Evolutionary conservation across 1,140 invertebrate genomes (phyloP).

Genomic region (Drosophila mauritiana): DNA sequence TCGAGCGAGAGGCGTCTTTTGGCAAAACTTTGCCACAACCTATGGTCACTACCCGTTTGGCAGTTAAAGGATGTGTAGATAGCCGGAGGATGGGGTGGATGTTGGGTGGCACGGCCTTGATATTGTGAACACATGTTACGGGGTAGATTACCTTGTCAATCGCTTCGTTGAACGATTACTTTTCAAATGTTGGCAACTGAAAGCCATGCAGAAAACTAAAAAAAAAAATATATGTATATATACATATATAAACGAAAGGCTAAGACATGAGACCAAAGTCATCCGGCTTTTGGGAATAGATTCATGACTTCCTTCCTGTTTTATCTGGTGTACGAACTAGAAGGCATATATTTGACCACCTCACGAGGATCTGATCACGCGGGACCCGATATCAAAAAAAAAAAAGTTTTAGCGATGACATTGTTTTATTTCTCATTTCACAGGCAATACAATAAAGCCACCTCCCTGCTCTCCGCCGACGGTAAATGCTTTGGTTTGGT

Average conservation of each 20-base stretch:
- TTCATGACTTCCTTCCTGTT: constrained; percentile 75
- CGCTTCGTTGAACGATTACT: constrained; percentile 79
- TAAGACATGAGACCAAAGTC: neutral
- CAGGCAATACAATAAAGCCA: constrained; percentile 69
- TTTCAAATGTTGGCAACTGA: constrained; percentile 59
- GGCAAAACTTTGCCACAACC: constrained; percentile 51
- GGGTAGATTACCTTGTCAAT: constrained; percentile 77
- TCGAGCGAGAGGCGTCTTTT: constrained; percentile 4
- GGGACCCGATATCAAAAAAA: constrained; percentile 1
- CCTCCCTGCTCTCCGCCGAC: constrained; percentile 59
- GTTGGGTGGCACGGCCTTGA: constrained; percentile 60
- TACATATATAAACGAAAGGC: neutral
- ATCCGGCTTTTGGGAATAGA: constrained; percentile 48
- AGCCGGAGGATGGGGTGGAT: constrained; percentile 8
- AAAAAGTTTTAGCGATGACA: constrained; percentile 65
- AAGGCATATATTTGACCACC: constrained; percentile 27
- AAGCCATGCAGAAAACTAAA: constrained; percentile 22
- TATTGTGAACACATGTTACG: constrained; percentile 74
- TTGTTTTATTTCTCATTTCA: constrained; percentile 79
- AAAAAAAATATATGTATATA: neutral
- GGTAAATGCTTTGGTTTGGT: constrained; percentile 66
- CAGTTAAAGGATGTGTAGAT: constrained; percentile 6
- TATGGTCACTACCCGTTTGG: constrained; percentile 34
- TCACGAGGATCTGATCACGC: neutral
- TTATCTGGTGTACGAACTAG: constrained; percentile 29